Evolutionary conservation across 1,140 invertebrate species (phyloP).

Genomic region (Sinonovacula constricta): DNA sequence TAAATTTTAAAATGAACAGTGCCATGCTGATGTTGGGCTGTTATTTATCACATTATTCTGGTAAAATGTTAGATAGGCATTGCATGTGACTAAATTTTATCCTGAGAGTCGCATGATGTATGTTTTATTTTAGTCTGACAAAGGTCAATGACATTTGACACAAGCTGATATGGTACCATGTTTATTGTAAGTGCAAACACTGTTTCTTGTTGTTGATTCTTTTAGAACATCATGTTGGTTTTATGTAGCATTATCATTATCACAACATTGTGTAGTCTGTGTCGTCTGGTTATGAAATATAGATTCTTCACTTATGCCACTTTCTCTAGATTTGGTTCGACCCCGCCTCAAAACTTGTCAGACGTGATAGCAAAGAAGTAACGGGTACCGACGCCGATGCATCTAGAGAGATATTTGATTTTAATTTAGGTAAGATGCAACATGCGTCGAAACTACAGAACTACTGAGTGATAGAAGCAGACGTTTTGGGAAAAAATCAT

Average conservation of each 20-base stretch:
- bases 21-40: no score
- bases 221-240: neutral
- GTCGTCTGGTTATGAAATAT: neutral
- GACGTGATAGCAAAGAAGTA: conserved; percentile 35
- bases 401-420: conserved; percentile 38
- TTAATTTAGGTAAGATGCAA: conserved; percentile 37
- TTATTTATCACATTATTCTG: no score
- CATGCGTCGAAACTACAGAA: neutral
- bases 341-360: conserved; percentile 12
- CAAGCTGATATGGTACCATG: no score
- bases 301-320: neutral
- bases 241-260: neutral
- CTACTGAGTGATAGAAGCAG: neutral
- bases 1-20: no score
- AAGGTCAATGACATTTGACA: no score
- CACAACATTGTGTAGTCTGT: neutral
- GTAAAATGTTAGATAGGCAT: no score
- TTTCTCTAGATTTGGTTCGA: conserved; percentile 46
- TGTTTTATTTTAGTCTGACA: no score
- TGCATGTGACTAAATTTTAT: no score
- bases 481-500: neutral
- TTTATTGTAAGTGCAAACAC: neutral
- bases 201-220: no score
- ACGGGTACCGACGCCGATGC: conserved; percentile 42
- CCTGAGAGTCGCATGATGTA: no score